phyloP scores from a whole-genome alignment of 2,797 vertebrate species.

The Dendrocincla fuliginosa region DNA sequence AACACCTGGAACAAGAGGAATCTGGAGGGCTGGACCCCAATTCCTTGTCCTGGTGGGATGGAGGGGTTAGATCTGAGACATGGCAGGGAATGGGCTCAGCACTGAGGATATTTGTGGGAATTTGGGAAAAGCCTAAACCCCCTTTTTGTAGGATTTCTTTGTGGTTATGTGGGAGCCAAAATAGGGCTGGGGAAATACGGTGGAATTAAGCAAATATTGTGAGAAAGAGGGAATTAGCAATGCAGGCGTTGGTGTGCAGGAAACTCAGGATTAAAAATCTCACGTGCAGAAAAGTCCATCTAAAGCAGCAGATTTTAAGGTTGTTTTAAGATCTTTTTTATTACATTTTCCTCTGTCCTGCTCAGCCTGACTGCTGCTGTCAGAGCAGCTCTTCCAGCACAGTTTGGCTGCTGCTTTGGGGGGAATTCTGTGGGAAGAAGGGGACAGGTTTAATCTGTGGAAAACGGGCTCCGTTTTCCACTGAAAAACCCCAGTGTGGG shows the following conservation, averaged over 20 bases:
- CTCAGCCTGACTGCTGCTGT: accelerated
- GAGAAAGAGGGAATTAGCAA: neutral
- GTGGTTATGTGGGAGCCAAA: neutral
- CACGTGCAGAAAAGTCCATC: neutral
- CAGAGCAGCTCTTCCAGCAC: neutral
- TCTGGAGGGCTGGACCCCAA: accelerated
- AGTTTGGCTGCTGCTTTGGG: neutral
- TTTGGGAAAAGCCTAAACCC: neutral
- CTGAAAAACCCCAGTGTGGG: accelerated
- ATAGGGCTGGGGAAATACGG: neutral
- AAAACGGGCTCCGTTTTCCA: neutral
- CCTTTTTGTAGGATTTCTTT: neutral
- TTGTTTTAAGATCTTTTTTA: neutral
- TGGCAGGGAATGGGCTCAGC: accelerated
- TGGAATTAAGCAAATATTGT: too few species aligned
- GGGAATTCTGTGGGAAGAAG: neutral
- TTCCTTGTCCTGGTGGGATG: neutral
- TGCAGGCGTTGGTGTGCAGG: neutral
- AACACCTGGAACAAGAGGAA: neutral
- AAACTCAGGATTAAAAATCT: neutral
- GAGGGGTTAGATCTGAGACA: neutral
- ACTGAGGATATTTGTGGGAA: neutral
- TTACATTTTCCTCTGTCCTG: neutral
- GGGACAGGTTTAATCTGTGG: accelerated
- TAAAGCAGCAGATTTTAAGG: neutral